Conservation (phyloP, 2,113 vertebrate species). For the Petrocephalus microphthalmus region DNA sequence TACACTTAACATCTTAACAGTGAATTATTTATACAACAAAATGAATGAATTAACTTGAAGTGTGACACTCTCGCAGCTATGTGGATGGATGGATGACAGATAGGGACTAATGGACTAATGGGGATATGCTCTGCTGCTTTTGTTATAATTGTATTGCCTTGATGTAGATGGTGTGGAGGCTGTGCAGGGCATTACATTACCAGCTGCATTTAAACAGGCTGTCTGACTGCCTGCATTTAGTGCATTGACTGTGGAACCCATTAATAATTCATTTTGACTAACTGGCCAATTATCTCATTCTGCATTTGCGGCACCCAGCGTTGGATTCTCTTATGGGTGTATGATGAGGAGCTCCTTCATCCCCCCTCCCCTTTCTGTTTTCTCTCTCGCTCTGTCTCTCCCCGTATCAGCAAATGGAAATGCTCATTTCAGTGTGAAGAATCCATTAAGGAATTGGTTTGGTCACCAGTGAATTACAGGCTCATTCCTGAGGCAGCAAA, state of each 20-base stretch:
- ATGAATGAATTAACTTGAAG: background rate
- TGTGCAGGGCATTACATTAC: background rate
- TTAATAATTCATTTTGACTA: constrained; percentile 24
- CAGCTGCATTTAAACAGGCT: background rate
- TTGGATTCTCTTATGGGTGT: background rate
- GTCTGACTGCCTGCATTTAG: background rate
- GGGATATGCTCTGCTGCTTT: background rate
- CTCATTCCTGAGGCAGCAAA: background rate
- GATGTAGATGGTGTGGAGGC: background rate
- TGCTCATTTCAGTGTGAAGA: background rate
- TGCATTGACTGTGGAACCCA: constrained; percentile 1
- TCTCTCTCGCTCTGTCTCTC: background rate
- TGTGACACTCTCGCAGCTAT: background rate
- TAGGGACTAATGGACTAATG: background rate
- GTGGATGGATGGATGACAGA: background rate
- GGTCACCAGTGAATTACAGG: background rate
- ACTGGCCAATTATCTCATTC: background rate
- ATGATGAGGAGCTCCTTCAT: background rate
- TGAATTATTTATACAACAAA: background rate
- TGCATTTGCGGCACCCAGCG: background rate
- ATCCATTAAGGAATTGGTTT: background rate
- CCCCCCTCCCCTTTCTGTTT: background rate
- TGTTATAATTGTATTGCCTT: background rate
- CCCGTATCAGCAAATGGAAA: background rate
- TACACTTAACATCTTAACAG: no score